Evolutionary conservation across 2,113 vertebrate genomes (phyloP), one percentile per base, ranked within the genome.

Genomic region (Octodon degus): DNA sequence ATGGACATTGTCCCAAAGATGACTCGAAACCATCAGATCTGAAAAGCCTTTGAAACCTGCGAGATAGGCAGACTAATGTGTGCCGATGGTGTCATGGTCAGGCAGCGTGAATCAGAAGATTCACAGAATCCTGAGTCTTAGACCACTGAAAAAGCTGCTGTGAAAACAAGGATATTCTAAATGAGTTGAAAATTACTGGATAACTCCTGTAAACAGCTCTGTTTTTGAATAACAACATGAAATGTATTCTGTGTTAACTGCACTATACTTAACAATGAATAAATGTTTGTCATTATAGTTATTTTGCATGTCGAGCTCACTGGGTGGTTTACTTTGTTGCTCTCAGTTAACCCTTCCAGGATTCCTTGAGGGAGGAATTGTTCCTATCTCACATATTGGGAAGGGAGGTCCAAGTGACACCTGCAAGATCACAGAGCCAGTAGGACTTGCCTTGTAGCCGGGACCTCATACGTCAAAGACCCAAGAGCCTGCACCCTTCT

Each of bases 161-260:
- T 50, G 37, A 53, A 22, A 91, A 94, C 80, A 11, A 68, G 67
- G 27, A 10, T 55, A 50, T 72, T 81, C 22, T 82, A 34, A 96
- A 93, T 88, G 32, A 58, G 79, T 27, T 77, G 65, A 90, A 93
- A 93, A 94, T 85, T 60, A 85, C 60, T 32, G 0, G 9, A 37
- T 1, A 25, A 19, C 0, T 2, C 5, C 13, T 34, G 37, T 30
- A 30, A 93, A 63, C 62, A 89, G 40, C 70, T 63, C 14, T 11
- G 4, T 5, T 76, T 92, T 88, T 47, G 62, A 77, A 63, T 14
- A 79, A 55, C 22, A 84, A 91, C 91, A 80, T 84, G 83, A 97
- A 93, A 84, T 80, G 25, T 60, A 70, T 79, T 80, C 63, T 63
- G 0, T 63, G 25, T 34, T 55, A n/a, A 62, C 30, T n/a, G 60